phyloP scores from a whole-genome alignment of 2,797 vertebrate species.

The Pitangus sulphuratus region DNA sequence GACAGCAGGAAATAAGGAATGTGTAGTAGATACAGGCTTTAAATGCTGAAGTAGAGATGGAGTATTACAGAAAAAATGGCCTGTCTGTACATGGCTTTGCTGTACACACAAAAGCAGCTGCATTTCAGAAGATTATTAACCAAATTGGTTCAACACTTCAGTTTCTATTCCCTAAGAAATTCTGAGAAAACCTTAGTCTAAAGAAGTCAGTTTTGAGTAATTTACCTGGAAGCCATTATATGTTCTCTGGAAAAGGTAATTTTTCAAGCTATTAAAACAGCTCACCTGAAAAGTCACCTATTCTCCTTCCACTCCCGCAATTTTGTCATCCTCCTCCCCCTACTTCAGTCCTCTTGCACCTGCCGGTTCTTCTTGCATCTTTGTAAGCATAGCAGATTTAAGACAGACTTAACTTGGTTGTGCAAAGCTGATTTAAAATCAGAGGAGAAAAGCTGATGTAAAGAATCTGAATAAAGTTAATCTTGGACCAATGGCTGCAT shows the following conservation, averaged over 20 bases:
- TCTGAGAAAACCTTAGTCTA: background rate
- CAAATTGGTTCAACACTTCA: background rate
- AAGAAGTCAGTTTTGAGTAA: background rate
- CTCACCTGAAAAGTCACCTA: background rate
- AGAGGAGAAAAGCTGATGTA: background rate
- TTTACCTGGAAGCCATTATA: background rate
- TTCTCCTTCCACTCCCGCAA: background rate
- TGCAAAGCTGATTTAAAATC: background rate
- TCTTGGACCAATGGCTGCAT: background rate
- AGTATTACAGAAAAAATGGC: background rate
- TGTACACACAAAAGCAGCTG: background rate
- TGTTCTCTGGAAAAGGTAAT: background rate
- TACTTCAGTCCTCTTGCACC: background rate
- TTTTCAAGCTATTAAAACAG: background rate
- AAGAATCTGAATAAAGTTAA: background rate
- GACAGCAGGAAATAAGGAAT: background rate
- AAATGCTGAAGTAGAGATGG: background rate
- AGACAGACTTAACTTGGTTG: background rate
- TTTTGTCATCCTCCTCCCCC: background rate
- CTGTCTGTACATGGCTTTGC: background rate
- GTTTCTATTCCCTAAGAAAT: background rate
- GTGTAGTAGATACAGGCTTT: background rate
- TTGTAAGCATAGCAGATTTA: background rate
- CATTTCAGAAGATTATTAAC: background rate
- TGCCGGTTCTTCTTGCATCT: background rate